These are phyloP conservation scores for Lepidotrigona ventralis DNA, from an alignment of 1,140 invertebrate genomes.

Conservation along the genomic window DNA sequence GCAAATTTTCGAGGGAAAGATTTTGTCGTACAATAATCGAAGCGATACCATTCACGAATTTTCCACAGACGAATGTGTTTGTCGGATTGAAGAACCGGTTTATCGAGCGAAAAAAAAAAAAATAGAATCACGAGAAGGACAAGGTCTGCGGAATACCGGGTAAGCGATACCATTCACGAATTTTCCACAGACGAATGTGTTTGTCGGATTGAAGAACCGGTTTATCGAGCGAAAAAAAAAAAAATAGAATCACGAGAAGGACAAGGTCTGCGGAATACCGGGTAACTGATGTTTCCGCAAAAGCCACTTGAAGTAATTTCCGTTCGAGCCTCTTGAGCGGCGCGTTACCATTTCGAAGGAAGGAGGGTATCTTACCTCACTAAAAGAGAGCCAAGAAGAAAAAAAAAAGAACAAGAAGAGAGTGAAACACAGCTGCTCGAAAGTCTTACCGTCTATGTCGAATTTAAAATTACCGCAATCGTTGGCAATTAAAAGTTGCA, in stretches of 20 bases:
- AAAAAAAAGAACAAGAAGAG: neutral
- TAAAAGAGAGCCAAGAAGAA: conserved; percentile 34
- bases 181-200: neutral
- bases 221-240: neutral
- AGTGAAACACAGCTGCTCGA: conserved; percentile 63
- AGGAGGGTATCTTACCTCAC: conserved; percentile 58
- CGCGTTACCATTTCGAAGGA: conserved; percentile 51
- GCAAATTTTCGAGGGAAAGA: neutral
- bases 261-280: conserved; percentile 41
- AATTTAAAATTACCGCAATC: conserved; percentile 35
- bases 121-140: too few relatives aligned
- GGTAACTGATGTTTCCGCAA: conserved; percentile 65
- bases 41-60: fast-evolving
- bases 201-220: neutral
- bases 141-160: too few relatives aligned
- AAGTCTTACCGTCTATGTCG: conserved; percentile 29
- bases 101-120: neutral
- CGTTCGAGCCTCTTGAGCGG: conserved; percentile 58
- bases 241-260: conserved; percentile 33
- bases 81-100: neutral
- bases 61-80: neutral
- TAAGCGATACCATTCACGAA: fast-evolving
- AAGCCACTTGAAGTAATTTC: conserved; percentile 70
- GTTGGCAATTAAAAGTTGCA: conserved; percentile 1
- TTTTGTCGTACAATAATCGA: neutral